Base-by-base conservation (phyloP, 2,113 vertebrate species). In the Neotoma lepida region DNA sequence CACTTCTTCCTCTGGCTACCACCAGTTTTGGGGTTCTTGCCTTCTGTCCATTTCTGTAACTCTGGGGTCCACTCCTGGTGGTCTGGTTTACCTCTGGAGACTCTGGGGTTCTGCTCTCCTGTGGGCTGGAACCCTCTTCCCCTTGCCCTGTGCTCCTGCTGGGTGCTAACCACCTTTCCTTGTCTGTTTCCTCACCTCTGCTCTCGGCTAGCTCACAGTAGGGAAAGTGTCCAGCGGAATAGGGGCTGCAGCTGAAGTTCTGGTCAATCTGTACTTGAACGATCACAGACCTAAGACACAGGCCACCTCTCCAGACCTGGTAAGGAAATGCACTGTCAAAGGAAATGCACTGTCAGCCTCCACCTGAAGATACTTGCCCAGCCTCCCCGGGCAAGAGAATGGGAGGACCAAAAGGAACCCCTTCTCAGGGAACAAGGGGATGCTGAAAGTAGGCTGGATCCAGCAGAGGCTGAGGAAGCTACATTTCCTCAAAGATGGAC, bases 201-300 rank as follows among this genome's bases (percentile, higher is more conserved):
- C 88, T 97, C 91, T 97, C 58, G 96, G 94, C 97, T 98, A 99
- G 99, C 99, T 98, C 95, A 99, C 99, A 46, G 99, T 99, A 95
- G 99, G 99, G 90, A 99, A 99, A 95, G 99, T 99, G 1, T 99
- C 99, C 2, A 98, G 97, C 89, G 98, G 98, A 89, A 99, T 99
- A 97, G 99, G 99, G 92, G 99, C 99, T 97, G 99, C 99, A 97
- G 99, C 99, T 92, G 99, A 99, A 98, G 98, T 99, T 68, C 98
- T 99, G 98, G 99, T 99, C 97, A 98, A 99, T 98, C 98, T 99
- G 6, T 99, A 99, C 97, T 99, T 99, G 98, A 99, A 99, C 51
- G 99, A 99, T 98, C 99, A 99, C 98, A 99, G 99, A 97, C 99
- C 99, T 97, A 99, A 98, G 98, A 96, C 99, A 94, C 97, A 97